Evolutionary conservation across 2,113 vertebrate species (phyloP).

Genomic region (Oncorhynchus tshawytscha): DNA sequence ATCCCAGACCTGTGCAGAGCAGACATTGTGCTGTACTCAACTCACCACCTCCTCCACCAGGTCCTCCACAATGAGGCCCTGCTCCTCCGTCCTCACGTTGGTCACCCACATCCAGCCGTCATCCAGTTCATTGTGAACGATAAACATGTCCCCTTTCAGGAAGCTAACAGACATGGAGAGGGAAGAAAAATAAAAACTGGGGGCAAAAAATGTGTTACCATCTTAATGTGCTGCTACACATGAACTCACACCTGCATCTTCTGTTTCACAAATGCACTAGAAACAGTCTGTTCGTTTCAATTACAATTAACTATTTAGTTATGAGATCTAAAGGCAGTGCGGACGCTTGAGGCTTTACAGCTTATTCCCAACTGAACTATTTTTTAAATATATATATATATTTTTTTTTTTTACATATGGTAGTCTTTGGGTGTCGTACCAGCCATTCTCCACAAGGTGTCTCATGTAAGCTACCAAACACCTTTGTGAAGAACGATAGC

Average conservation of each 20-base stretch:
- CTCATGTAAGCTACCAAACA: constrained; percentile 31
- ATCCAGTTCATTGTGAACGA: constrained; percentile 98
- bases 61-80: constrained; percentile 97
- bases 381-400: too few species aligned
- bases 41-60: constrained; percentile 97
- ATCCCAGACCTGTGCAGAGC: neutral
- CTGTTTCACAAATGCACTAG: neutral
- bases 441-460: constrained; percentile 47
- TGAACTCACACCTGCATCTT: neutral
- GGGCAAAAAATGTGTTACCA: neutral
- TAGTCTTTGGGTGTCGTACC: constrained; percentile 16
- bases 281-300: neutral
- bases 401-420: neutral
- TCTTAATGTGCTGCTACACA: neutral
- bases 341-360: neutral
- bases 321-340: too few species aligned
- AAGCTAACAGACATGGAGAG: constrained; percentile 74
- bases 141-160: constrained; percentile 99
- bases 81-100: constrained; percentile 94
- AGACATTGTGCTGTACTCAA: constrained; percentile 24
- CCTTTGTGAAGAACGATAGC: neutral
- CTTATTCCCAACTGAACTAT: neutral
- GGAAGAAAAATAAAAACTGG: too few species aligned
- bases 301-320: neutral
- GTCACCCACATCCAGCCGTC: constrained; percentile 99